Percentiles rank a stretch among this genome's conserved stretches.
These are phyloP conservation scores for Coelopa pilipes DNA, from an alignment of 2,888 invertebrate species.

Conservation along the genomic window DNA sequence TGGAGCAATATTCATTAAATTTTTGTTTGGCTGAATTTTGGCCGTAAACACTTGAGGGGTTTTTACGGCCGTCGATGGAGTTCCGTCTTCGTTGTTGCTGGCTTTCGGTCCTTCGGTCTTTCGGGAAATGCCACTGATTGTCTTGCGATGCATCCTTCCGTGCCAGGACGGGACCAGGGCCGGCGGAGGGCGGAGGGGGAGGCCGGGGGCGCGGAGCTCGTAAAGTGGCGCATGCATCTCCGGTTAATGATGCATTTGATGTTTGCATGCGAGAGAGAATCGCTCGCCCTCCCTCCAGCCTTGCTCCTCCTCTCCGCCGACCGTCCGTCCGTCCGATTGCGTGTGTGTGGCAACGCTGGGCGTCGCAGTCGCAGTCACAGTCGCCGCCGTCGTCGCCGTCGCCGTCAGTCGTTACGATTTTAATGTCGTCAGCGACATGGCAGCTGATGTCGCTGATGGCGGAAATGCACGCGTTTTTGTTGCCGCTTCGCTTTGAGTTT, in stretches of 20 bases:
- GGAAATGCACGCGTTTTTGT: background rate
- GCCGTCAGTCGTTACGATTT: constrained; percentile 58
- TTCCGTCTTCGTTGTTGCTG: background rate
- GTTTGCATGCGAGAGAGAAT: background rate
- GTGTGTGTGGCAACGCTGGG: background rate
- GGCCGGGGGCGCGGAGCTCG: constrained; percentile 45
- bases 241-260: constrained; percentile 62
- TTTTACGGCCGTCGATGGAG: constrained; percentile 17
- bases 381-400: no score
- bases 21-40: constrained; percentile 26
- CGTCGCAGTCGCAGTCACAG: no score
- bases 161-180: background rate
- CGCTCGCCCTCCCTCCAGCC: no score
- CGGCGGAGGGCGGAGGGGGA: background rate
- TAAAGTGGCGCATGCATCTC: constrained; percentile 60
- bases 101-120: background rate
- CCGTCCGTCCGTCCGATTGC: background rate
- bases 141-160: constrained; percentile 10
- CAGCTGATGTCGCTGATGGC: constrained; percentile 50
- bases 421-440: constrained; percentile 53
- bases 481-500: constrained; percentile 13
- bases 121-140: constrained; percentile 24
- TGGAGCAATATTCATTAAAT: constrained; percentile 38
- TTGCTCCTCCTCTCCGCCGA: no score
- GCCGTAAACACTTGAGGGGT: constrained; percentile 27